Conservation (phyloP, 2,888 invertebrate genomes). For the Tridacna crocea region DNA sequence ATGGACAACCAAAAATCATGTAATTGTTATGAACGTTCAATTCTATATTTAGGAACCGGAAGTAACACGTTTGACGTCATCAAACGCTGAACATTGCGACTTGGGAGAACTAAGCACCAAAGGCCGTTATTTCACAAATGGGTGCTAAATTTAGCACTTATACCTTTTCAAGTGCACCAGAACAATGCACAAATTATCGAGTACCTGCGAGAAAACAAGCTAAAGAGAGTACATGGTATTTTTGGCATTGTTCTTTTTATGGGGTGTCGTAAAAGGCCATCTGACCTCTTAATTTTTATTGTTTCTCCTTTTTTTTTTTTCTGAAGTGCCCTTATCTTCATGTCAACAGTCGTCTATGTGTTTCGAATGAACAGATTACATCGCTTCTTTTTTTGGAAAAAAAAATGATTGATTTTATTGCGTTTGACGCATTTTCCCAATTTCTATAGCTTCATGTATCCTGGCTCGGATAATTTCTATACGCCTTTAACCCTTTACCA, state of each 20-base stretch:
- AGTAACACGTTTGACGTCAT: too few relatives aligned
- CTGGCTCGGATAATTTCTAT: too few relatives aligned
- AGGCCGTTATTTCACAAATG: slow-evolving; percentile 13
- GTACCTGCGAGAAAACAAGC: slow-evolving; percentile 5
- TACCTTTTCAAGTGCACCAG: slow-evolving; percentile 5
- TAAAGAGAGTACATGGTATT: slow-evolving; percentile 1
- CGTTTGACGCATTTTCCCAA: too few relatives aligned
- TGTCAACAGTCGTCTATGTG: not conserved
- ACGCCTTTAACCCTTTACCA: not conserved
- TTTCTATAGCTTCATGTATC: too few relatives aligned
- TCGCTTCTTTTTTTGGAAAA: not conserved
- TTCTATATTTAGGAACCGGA: too few relatives aligned
- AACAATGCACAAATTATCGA: slow-evolving; percentile 21
- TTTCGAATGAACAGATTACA: too few relatives aligned
- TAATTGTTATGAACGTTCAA: too few relatives aligned
- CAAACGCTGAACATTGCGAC: too few relatives aligned
- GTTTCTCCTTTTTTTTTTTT: not conserved
- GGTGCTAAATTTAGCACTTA: slow-evolving; percentile 11
- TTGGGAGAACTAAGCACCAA: too few relatives aligned
- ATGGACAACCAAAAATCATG: not conserved
- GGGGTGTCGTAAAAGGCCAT: not conserved
- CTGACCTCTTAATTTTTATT: slow-evolving; percentile 7
- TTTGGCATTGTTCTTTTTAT: slow-evolving; percentile 4
- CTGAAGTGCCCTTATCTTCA: not conserved
- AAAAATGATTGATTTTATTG: too few relatives aligned